Base-by-base conservation (phyloP, 2,888 invertebrate genomes). In the Vanessa cardui region DNA sequence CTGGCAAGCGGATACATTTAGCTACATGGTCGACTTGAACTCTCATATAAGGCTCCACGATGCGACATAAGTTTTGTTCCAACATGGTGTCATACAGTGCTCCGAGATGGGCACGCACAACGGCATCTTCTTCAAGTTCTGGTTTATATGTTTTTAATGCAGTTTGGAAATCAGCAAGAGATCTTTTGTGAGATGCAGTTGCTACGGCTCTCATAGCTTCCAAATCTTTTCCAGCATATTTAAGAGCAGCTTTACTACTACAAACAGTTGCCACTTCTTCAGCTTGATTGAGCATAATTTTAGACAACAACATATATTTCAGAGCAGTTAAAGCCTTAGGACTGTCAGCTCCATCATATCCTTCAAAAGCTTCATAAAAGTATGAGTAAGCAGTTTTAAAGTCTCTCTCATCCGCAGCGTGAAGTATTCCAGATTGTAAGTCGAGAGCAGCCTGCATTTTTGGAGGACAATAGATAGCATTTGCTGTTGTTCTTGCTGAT, bases 311-410 rank as follows among this genome's bases (percentile, higher is more conserved):
- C 99, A 99, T 99, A 90, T 99, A 99, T 87, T 99, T 99, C 20
- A 99, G 93, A n/a, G 98, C 98, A 31, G 96, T 97, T 39, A 99
- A 90, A 2, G 99, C 99, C 87, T 97, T 98, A 6, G 95, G 95
- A 80, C 96, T 96, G 78, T 98, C 98, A 6, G 98, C 97, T 75
- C 98, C 98, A 88, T 99, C 99, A 87, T 98, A 99, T 76, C 99
- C 98, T 93, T 99, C 99, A 88, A 99, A 99, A 16, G 99, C 99
- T 94, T 99, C 99, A 88, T 99, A 99, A 86, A 99, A 99, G 86
- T 99, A 99, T 66, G 99, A 99, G 92, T 98, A 99, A 58, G 99
- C 99, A 68, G 99, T 99, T 94, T 99, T 99, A 88, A 99, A 99
- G 85, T 99, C 99, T 78, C 98, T 96, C 88, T 99, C 99, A 85